Evolutionary conservation across 2,113 vertebrate genomes (phyloP), one percentile per base, ranked within the genome.

Genomic region (Pleuronectes platessa): DNA sequence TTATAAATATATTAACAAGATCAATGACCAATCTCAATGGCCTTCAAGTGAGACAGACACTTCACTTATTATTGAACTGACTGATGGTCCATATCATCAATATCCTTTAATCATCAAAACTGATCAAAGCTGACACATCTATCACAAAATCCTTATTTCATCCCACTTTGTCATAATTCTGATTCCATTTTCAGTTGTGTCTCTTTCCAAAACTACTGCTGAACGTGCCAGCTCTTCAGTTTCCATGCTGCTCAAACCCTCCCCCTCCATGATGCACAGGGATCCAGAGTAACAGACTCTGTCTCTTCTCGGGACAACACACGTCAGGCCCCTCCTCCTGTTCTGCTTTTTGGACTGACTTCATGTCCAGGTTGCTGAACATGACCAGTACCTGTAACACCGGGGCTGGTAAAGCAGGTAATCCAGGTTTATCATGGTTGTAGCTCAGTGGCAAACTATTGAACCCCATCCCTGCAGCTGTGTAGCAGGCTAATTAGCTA

Each of bases 401-500:
- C 58, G 61, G 74, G 76, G 71, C 79, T 81, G 78, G 83, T 85
- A 67, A 76, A 82, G 85, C 79, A 88, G 83, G 83, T 93, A 91
- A 92, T 93, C 89, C 92, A 82, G 86, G 85, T 90, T 91, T 85
- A 90, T 84, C 76, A 73, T 75, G 47, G 60, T 53, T 88, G 83
- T 89, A 88, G 68, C 90, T 87, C 88, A 88, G 85, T 90, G 90
- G 90, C 88, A 86, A 93, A 92, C 90, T 92, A 83, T 76, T 91
- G 91, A 91, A 91, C 92, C 70, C 82, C 78, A 67, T 89, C 86
- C 84, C 88, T 87, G 87, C 87, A 90, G 88, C 85, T 74, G 82
- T 85, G 81, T 72, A 76, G 85, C 78, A 47, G 79, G 78, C 86
- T 92, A 92, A 93, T 93, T 92, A 91, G 68, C 77, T 37, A 67